These are phyloP conservation scores for Oxygymnocypris stewartii DNA, from an alignment of 2,113 vertebrate genomes.

Conservation along the genomic window DNA sequence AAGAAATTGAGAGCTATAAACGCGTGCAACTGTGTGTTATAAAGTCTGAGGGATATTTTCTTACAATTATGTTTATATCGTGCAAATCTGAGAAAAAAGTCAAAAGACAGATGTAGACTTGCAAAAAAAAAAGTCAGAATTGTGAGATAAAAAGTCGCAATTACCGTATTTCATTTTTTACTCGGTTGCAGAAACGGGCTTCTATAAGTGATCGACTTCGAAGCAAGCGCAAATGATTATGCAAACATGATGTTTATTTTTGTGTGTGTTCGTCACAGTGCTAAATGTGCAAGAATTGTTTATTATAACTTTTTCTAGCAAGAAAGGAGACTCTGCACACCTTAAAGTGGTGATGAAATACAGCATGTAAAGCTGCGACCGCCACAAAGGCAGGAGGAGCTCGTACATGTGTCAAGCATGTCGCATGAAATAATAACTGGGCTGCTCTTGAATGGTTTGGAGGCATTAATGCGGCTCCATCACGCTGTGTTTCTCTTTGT, in stretches of 20 bases:
- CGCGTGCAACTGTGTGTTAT: too few relatives aligned
- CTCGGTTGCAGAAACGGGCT: neutral
- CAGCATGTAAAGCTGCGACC: neutral
- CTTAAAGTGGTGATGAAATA: neutral
- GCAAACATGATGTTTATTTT: constrained; percentile 36
- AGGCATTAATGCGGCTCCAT: constrained; percentile 55
- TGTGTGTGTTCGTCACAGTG: constrained; percentile 56
- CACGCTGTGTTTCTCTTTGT: constrained; percentile 13
- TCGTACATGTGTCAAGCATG: neutral
- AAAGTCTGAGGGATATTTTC: too few relatives aligned
- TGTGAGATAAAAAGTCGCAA: neutral
- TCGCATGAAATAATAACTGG: constrained; percentile 65
- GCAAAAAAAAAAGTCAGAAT: too few relatives aligned
- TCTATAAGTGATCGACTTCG: neutral
- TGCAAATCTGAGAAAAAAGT: too few relatives aligned
- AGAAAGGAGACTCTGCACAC: neutral
- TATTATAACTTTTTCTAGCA: neutral
- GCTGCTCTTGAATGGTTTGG: constrained; percentile 63
- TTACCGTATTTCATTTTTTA: neutral
- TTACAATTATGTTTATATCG: too few relatives aligned
- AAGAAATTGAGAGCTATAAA: too few relatives aligned
- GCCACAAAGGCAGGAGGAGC: neutral
- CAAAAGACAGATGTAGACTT: too few relatives aligned
- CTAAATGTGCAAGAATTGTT: constrained; percentile 50
- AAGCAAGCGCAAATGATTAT: constrained; percentile 40